Conservation (phyloP, 2,797 vertebrate species). For the Microchirus variegatus region DNA sequence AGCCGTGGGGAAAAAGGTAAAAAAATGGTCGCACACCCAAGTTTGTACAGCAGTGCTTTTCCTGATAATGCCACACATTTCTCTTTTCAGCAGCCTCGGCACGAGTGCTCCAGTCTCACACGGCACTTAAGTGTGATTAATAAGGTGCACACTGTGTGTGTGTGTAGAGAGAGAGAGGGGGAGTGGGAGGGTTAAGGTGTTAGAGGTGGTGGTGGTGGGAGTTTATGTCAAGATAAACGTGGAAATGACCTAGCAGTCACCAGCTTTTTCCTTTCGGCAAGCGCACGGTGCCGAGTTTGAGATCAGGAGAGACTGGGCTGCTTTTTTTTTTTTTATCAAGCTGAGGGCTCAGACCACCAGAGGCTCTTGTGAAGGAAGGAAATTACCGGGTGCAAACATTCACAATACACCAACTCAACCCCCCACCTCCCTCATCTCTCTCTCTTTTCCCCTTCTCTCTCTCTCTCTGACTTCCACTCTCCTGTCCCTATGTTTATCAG, state of each 20-base stretch:
- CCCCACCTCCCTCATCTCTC: conserved; percentile 72
- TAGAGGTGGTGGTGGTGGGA: conserved; percentile 50
- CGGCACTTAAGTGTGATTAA: conserved; percentile 86
- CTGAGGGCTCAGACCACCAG: conserved; percentile 84
- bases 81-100: conserved; percentile 70
- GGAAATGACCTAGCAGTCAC: conserved; percentile 79
- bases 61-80: conserved; percentile 76
- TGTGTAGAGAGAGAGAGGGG: conserved; percentile 11
- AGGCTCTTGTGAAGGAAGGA: conserved; percentile 85
- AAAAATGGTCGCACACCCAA: conserved; percentile 68
- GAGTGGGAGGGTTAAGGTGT: conserved; percentile 37
- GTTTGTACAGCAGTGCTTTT: conserved; percentile 68
- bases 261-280: conserved; percentile 71
- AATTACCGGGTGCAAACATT: conserved; percentile 85
- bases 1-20: conserved; percentile 56
- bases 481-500: conserved; percentile 99
- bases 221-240: conserved; percentile 82
- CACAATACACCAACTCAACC: conserved; percentile 81
- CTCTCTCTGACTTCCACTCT: conserved; percentile 81
- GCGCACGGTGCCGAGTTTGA: conserved; percentile 69
- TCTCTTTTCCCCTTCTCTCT: conserved; percentile 70
- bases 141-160: conserved; percentile 71
- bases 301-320: conserved; percentile 75
- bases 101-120: conserved; percentile 79
- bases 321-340: conserved; percentile 75